phyloP scores from a whole-genome alignment of 1,140 invertebrate species.

The Branchinecta lynchi region DNA sequence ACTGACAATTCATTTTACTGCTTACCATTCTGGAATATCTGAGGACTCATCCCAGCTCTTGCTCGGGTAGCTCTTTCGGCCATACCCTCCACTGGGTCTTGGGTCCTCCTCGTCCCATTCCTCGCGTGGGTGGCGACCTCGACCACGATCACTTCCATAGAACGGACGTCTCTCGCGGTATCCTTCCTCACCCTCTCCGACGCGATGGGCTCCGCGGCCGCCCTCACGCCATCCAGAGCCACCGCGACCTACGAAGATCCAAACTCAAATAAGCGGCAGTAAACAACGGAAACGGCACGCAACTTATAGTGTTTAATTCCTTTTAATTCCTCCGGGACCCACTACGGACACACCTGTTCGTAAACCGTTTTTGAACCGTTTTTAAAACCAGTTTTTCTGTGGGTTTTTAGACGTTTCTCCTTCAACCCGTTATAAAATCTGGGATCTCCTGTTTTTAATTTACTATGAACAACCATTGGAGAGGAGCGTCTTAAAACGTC shows the following conservation, averaged over 20 bases:
- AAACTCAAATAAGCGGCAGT: constrained; percentile 1
- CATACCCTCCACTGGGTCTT: constrained; percentile 51
- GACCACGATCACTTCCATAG: constrained; percentile 20
- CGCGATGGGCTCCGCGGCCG: constrained; percentile 27
- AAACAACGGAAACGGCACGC: neutral
- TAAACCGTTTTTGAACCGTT: too few species aligned
- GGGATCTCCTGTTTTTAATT: too few species aligned
- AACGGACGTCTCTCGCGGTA: constrained; percentile 17
- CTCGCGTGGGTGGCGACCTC: constrained; percentile 23
- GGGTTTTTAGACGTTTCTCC: too few species aligned
- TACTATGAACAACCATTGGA: too few species aligned
- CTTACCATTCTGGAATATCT: constrained; percentile 12
- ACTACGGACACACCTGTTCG: too few species aligned
- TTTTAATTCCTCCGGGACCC: too few species aligned
- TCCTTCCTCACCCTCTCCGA: constrained; percentile 13
- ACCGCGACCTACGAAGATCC: constrained; percentile 13
- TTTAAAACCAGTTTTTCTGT: too few species aligned
- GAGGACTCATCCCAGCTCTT: neutral
- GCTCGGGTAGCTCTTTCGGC: constrained; percentile 17
- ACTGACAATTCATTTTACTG: neutral
- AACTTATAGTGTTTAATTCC: neutral
- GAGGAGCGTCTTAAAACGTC: too few species aligned
- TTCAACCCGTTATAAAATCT: too few species aligned
- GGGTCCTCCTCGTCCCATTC: constrained; percentile 35
- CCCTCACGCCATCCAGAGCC: constrained; percentile 44